Percentiles rank a stretch among this genome's conserved stretches.
Evolutionary conservation across 2,113 vertebrate species (phyloP).

Genomic region (Salminus brasiliensis): DNA sequence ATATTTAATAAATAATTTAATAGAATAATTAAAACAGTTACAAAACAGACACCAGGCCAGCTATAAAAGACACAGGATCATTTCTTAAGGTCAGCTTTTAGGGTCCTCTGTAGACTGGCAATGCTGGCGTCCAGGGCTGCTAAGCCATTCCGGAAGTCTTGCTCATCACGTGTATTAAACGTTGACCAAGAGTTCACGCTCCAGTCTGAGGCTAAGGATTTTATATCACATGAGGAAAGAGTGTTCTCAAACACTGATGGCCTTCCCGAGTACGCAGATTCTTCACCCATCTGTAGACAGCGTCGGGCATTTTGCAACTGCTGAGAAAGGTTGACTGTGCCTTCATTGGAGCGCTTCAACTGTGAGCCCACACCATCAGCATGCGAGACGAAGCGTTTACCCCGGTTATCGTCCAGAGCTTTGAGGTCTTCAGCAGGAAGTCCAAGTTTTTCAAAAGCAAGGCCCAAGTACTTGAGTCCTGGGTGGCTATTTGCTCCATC

Average conservation of each 20-base stretch:
- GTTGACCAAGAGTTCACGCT: conserved; percentile 83
- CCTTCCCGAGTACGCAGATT: conserved; percentile 23
- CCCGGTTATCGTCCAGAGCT: conserved; percentile 1
- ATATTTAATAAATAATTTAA: conserved; percentile 6
- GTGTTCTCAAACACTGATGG: conserved; percentile 56
- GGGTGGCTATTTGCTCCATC: conserved; percentile 18
- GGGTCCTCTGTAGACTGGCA: conserved; percentile 84
- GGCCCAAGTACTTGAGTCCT: conserved; percentile 19
- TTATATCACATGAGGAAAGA: conserved; percentile 69
- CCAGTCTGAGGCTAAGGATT: conserved; percentile 78
- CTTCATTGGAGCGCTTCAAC: conserved; percentile 10
- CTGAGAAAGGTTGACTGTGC: neutral
- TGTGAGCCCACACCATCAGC: conserved; percentile 19
- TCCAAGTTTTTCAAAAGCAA: conserved; percentile 52
- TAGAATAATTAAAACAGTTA: conserved; percentile 3
- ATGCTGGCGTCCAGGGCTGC: conserved; percentile 92
- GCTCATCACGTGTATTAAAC: conserved; percentile 87
- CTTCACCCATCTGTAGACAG: conserved; percentile 2
- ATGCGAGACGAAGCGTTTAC: neutral
- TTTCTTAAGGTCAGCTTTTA: conserved; percentile 76
- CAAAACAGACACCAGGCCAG: no score
- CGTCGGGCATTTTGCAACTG: conserved; percentile 19
- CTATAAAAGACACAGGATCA: conserved; percentile 62
- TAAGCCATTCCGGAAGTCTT: conserved; percentile 86
- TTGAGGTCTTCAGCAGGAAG: neutral